These are phyloP conservation scores for Dendrolimus pini DNA, from an alignment of 2,888 invertebrate species.

Conservation along the genomic window DNA sequence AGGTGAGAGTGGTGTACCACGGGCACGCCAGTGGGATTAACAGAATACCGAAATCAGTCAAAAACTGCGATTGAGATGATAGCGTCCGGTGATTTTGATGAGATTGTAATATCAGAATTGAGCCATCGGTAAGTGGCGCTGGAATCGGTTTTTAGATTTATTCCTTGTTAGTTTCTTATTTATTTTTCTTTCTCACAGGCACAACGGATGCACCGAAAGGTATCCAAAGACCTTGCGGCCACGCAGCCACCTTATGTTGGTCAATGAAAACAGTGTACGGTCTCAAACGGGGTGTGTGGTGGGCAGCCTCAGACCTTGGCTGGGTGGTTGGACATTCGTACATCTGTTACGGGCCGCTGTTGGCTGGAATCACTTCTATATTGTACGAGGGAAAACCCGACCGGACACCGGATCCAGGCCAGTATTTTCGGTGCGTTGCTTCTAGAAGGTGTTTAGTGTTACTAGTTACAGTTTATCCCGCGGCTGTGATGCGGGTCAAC, in stretches of 20 bases:
- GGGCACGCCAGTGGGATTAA: too few relatives aligned
- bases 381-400: constrained; percentile 97
- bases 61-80: too few relatives aligned
- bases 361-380: constrained; percentile 87
- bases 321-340: constrained; percentile 98
- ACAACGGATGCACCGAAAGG: constrained; percentile 78
- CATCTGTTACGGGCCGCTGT: constrained; percentile 93
- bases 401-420: constrained; percentile 93
- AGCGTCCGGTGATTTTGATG: too few relatives aligned
- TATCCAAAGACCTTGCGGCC: constrained; percentile 91
- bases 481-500: too few relatives aligned
- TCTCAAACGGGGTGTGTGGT: constrained; percentile 88
- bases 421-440: constrained; percentile 86
- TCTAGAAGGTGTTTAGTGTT: background rate
- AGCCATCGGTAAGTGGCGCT: too few relatives aligned
- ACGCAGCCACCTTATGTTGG: constrained; percentile 91
- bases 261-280: constrained; percentile 90
- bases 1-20: too few relatives aligned
- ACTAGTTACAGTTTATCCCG: too few relatives aligned
- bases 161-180: too few relatives aligned
- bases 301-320: constrained; percentile 93
- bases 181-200: constrained; percentile 34
- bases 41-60: too few relatives aligned
- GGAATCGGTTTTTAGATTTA: too few relatives aligned
- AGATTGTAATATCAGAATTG: too few relatives aligned